phyloP scores from a whole-genome alignment of 2,888 invertebrate species.

The Scaptomyza tumidula region DNA sequence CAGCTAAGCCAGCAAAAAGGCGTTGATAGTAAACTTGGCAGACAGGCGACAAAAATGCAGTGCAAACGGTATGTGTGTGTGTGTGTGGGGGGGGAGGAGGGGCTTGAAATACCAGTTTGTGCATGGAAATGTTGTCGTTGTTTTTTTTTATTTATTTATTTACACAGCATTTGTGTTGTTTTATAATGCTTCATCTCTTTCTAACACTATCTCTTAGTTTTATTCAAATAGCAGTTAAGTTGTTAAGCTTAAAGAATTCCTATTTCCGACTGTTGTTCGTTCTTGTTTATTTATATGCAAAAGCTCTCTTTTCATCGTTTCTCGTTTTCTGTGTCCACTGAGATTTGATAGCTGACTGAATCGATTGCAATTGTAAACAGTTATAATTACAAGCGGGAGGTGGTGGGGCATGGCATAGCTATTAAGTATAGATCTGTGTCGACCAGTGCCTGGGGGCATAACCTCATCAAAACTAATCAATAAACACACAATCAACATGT shows the following conservation, averaged over 20 bases:
- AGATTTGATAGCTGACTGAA: slow-evolving; percentile 43
- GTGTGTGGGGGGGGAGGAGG: neutral
- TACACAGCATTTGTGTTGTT: slow-evolving; percentile 45
- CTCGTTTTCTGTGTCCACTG: slow-evolving; percentile 17
- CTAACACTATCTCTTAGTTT: too few relatives aligned
- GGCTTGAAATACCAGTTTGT: slow-evolving; percentile 53
- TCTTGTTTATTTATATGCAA: slow-evolving; percentile 5
- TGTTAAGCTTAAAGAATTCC: slow-evolving; percentile 48
- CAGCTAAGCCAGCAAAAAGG: slow-evolving; percentile 42
- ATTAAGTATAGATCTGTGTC: slow-evolving; percentile 2
- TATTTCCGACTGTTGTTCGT: slow-evolving; percentile 13
- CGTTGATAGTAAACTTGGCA: slow-evolving; percentile 46
- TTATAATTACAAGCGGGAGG: slow-evolving; percentile 49
- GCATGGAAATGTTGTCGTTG: slow-evolving; percentile 13
- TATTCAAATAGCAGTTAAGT: slow-evolving; percentile 28
- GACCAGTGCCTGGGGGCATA: slow-evolving; percentile 33
- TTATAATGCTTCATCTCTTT: neutral
- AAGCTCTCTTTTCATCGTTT: neutral
- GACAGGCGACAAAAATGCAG: slow-evolving; percentile 51
- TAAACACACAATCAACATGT: slow-evolving; percentile 36
- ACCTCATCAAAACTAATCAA: slow-evolving; percentile 73
- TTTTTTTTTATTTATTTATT: slow-evolving; percentile 42
- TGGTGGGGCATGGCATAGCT: slow-evolving; percentile 11
- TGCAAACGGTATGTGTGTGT: neutral
- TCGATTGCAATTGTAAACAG: slow-evolving; percentile 56